phyloP scores from a whole-genome alignment of 30 jellyfish, hydroid and myxozoan genomes.

The Pelagia noctiluca region DNA sequence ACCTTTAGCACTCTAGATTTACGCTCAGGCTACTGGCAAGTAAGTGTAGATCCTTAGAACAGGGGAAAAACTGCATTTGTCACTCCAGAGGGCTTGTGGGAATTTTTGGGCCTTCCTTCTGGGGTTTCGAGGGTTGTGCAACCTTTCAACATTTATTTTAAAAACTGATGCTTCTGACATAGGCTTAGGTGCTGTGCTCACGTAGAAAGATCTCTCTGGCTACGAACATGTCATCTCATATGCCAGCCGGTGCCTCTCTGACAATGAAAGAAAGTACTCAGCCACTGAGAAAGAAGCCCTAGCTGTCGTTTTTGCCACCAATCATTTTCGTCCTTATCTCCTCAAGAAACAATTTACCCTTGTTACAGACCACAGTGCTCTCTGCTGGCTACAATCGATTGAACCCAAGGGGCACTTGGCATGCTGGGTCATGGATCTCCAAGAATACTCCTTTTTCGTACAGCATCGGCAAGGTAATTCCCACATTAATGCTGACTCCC shows the following conservation, averaged over 20 bases:
- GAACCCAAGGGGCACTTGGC: conserved; percentile 23
- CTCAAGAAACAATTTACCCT: conserved; percentile 8
- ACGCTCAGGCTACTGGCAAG: conserved; percentile 67
- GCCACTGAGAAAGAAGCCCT: conserved; percentile 22
- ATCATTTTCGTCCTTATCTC: conserved; percentile 16
- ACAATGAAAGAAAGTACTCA: conserved; percentile 28
- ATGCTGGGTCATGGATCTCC: conserved; percentile 34
- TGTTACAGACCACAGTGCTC: conserved; percentile 23
- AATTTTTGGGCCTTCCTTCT: conserved; percentile 49
- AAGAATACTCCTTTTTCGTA: conserved; percentile 5
- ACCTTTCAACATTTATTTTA: conserved; percentile 45
- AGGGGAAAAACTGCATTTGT: conserved; percentile 58
- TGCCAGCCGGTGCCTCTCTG: conserved; percentile 49
- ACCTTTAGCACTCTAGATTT: conserved; percentile 53
- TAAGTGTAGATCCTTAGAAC: conserved; percentile 36
- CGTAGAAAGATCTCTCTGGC: conserved; percentile 48
- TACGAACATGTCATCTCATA: conserved; percentile 19
- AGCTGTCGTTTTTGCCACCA: conserved; percentile 13
- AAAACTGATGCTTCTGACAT: no score
- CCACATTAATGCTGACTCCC: conserved; percentile 49
- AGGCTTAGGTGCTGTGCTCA: no score
- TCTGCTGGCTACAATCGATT: not conserved
- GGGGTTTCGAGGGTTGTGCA: conserved; percentile 65
- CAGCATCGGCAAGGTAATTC: conserved; percentile 44
- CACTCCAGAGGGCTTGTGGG: conserved; percentile 31